A percentile compares a stretch with the other conserved stretches of the same genome.
Evolutionary conservation across 2,797 vertebrate genomes (phyloP).

Genomic region (Periophthalmus magnuspinnatus): DNA sequence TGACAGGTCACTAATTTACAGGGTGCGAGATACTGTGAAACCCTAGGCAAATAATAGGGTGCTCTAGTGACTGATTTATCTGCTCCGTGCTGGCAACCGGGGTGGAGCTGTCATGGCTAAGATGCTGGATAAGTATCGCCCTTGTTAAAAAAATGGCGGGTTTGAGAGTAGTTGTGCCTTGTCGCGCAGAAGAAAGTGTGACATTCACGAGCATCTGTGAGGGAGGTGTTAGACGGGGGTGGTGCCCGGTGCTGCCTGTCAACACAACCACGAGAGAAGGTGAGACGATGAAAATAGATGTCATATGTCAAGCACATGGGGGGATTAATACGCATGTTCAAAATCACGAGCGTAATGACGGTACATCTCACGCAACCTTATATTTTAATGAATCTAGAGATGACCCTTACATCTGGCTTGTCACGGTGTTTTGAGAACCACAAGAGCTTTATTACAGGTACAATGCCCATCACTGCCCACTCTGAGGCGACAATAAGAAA

Average conservation of each 20-base stretch:
- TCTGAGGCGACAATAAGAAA: slow-evolving; percentile 13
- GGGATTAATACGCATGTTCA: slow-evolving; percentile 19
- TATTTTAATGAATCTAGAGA: neutral
- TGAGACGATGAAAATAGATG: slow-evolving; percentile 45
- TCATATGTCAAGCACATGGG: slow-evolving; percentile 31
- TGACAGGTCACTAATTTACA: slow-evolving; percentile 39
- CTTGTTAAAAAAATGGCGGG: slow-evolving; percentile 29
- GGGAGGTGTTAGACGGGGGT: slow-evolving; percentile 27
- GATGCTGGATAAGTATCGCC: slow-evolving; percentile 43
- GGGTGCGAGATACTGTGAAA: slow-evolving; percentile 24
- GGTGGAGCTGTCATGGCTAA: slow-evolving; percentile 44
- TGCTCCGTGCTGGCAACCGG: slow-evolving; percentile 22
- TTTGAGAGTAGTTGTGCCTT: slow-evolving; percentile 33
- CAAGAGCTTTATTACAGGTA: neutral
- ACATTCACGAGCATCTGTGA: slow-evolving; percentile 33
- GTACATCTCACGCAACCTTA: neutral
- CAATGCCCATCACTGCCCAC: slow-evolving; percentile 14
- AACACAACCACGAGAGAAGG: slow-evolving; percentile 43
- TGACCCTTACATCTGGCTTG: slow-evolving; percentile 12
- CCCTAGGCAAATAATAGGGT: slow-evolving; percentile 33
- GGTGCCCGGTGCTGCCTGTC: slow-evolving; percentile 17
- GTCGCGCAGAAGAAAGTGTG: slow-evolving; percentile 25
- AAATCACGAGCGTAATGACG: slow-evolving; percentile 7
- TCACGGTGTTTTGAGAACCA: slow-evolving; percentile 6
- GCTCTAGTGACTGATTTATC: slow-evolving; percentile 36